Evolutionary conservation across 30 jellyfish, hydroid and myxozoan species (phyloP).

Genomic region (Cassiopea andromeda): DNA sequence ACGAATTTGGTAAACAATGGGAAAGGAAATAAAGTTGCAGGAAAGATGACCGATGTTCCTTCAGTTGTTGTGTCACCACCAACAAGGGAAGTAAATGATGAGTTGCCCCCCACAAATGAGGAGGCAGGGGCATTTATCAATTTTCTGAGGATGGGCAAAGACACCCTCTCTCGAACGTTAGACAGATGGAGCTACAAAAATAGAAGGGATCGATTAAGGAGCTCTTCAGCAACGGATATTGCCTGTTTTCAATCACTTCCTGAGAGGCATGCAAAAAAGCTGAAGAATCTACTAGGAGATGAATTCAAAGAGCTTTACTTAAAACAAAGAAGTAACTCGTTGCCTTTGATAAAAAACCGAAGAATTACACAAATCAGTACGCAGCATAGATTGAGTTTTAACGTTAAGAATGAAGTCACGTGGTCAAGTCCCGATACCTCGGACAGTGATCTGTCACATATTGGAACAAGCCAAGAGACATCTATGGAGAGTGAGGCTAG

Average conservation of each 20-base stretch:
- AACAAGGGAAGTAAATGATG: not conserved
- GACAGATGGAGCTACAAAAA: constrained; percentile 1
- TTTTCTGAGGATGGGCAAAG: constrained; percentile 15
- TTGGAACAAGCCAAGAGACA: constrained; percentile 1
- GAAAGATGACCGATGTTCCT: not conserved
- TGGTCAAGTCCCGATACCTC: constrained; percentile 23
- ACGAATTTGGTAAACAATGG: not conserved
- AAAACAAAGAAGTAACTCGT: constrained; percentile 39
- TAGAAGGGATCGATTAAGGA: not conserved
- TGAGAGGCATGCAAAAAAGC: constrained; percentile 27
- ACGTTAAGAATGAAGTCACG: not conserved
- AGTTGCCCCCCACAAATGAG: not conserved
- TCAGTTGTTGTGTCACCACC: constrained; percentile 63
- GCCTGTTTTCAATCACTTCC: constrained; percentile 1
- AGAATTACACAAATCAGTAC: not conserved
- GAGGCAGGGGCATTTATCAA: not conserved
- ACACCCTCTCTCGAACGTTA: constrained; percentile 24
- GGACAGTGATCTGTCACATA: constrained; percentile 33
- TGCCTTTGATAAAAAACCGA: constrained; percentile 47
- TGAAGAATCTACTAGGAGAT: constrained; percentile 51
- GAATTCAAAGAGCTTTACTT: constrained; percentile 42
- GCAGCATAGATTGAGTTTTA: not conserved
- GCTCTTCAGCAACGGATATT: constrained; percentile 23
- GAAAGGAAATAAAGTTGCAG: too few relatives aligned
- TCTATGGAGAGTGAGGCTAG: constrained; percentile 47